Conservation (phyloP, 2,797 vertebrate genomes). For the Cheracebus regulus region DNA sequence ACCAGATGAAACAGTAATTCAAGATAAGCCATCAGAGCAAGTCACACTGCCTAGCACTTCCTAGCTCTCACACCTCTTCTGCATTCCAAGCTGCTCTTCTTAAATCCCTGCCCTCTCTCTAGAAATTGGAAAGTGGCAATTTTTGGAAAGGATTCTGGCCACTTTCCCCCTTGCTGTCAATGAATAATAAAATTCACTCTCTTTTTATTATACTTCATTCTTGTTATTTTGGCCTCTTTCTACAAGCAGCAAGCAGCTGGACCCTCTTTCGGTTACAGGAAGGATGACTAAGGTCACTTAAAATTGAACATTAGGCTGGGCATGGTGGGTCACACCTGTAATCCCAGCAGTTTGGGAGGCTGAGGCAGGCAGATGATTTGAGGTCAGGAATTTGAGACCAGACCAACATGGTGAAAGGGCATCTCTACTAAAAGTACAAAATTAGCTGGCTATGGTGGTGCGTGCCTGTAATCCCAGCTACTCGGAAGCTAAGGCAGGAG, state of each 20-base stretch:
- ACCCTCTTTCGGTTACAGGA: neutral
- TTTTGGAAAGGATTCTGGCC: neutral
- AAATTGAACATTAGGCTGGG: neutral
- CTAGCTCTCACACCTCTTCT: neutral
- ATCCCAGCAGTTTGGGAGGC: neutral
- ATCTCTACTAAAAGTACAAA: neutral
- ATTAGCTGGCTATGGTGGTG: neutral
- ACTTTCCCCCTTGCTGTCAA: neutral
- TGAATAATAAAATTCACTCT: neutral
- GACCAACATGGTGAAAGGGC: neutral
- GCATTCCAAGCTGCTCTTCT: neutral
- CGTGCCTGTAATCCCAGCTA: neutral
- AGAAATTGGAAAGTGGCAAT: neutral
- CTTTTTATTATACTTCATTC: neutral
- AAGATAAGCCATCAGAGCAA: neutral
- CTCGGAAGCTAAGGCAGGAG: neutral
- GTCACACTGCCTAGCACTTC: neutral
- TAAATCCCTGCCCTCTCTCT: neutral
- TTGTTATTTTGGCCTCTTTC: neutral
- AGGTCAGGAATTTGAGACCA: neutral
- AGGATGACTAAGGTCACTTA: neutral
- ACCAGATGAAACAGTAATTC: neutral
- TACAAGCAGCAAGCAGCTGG: neutral
- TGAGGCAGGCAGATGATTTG: neutral
- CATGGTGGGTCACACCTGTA: neutral